Evolutionary conservation across 2,888 invertebrate genomes (phyloP).

Genomic region (Pyrrhia umbra): DNA sequence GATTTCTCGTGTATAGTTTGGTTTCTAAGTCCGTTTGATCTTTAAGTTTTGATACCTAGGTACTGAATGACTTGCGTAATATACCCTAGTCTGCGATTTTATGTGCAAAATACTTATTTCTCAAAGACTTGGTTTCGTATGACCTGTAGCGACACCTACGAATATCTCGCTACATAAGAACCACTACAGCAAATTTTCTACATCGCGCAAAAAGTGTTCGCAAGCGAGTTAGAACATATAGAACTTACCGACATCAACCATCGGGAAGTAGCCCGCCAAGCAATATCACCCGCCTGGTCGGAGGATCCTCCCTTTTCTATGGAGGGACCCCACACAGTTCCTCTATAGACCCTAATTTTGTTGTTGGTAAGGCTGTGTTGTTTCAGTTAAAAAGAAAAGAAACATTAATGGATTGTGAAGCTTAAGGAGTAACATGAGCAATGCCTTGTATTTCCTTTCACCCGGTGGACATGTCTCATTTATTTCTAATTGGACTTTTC

Average conservation of each 20-base stretch:
- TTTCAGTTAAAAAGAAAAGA: not conserved
- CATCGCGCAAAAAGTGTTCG: too few relatives aligned
- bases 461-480: conserved; percentile 26
- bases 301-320: too few relatives aligned
- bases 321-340: too few relatives aligned
- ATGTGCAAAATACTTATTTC: not conserved
- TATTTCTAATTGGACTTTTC: conserved; percentile 43
- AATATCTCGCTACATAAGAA: too few relatives aligned
- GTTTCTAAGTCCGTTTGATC: not conserved
- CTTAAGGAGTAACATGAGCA: not conserved
- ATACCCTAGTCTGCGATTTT: not conserved
- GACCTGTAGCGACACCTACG: too few relatives aligned
- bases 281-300: too few relatives aligned
- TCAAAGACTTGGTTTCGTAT: too few relatives aligned
- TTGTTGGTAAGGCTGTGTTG: not conserved
- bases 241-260: too few relatives aligned
- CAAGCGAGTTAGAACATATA: too few relatives aligned
- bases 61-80: not conserved
- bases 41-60: not conserved
- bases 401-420: not conserved
- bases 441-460: conserved; percentile 1
- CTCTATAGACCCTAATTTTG: conserved; percentile 25
- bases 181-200: too few relatives aligned
- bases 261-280: too few relatives aligned
- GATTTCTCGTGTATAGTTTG: too few relatives aligned